These are phyloP conservation scores for Malacoraja senta DNA, from an alignment of 2,797 vertebrate species.

Conservation along the genomic window DNA sequence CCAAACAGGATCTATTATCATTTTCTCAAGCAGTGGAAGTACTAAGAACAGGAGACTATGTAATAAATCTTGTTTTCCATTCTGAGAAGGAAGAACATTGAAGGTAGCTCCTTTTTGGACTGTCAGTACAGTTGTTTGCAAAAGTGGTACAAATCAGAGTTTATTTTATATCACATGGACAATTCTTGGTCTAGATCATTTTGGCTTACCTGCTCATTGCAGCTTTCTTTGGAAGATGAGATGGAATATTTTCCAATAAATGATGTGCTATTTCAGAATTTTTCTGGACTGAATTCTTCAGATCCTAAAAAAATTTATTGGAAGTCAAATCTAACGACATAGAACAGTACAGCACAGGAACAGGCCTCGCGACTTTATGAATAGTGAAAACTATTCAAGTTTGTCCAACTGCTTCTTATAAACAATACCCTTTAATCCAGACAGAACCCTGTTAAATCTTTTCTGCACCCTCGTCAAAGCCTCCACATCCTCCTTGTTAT, in stretches of 20 bases:
- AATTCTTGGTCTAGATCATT: not conserved
- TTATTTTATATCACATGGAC: not conserved
- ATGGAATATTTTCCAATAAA: conserved; percentile 51
- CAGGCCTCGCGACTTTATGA: no score
- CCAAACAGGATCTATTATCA: not conserved
- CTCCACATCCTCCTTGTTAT: no score
- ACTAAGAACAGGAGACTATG: not conserved
- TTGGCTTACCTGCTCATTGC: conserved; percentile 46
- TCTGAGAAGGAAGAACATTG: not conserved
- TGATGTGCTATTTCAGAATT: conserved; percentile 46
- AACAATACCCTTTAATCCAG: no score
- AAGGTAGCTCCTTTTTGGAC: not conserved
- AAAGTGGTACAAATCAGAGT: not conserved
- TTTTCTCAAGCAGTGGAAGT: not conserved
- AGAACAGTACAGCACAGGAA: not conserved
- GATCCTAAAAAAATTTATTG: conserved; percentile 48
- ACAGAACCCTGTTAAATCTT: no score
- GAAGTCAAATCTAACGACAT: not conserved
- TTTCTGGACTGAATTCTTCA: conserved; percentile 45
- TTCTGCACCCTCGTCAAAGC: no score
- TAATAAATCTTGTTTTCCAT: not conserved
- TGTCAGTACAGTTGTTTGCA: not conserved
- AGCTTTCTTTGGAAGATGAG: conserved; percentile 45
- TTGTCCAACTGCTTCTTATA: no score
- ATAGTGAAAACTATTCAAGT: no score